Conservation (phyloP, 2,113 vertebrate genomes). For the Cyprinodon variegatus region DNA sequence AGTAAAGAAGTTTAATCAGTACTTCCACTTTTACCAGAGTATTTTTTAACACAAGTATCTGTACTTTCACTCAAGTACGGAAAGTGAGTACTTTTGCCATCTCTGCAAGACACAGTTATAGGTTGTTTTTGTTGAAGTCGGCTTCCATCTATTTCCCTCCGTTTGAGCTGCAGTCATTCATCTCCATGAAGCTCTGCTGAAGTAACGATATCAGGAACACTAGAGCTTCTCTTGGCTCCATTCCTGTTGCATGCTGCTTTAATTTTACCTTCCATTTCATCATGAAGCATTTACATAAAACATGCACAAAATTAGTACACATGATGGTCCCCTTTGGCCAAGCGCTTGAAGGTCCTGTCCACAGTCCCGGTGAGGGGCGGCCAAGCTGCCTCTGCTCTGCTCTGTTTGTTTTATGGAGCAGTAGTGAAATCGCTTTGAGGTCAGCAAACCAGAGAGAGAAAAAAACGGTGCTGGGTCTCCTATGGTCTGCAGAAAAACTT, state of each 20-base stretch:
- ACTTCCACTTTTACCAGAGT: too few species aligned
- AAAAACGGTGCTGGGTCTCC: conserved; percentile 61
- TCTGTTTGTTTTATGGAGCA: conserved; percentile 81
- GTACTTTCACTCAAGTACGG: too few species aligned
- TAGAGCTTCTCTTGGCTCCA: conserved; percentile 66
- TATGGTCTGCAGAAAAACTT: conserved; percentile 52
- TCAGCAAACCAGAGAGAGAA: conserved; percentile 58
- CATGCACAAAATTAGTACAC: conserved; percentile 53
- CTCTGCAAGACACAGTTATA: not conserved
- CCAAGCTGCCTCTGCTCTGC: conserved; percentile 78
- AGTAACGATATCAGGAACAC: conserved; percentile 55
- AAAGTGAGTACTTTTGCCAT: too few species aligned
- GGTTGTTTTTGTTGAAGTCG: conserved; percentile 39
- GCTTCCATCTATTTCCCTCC: conserved; percentile 26
- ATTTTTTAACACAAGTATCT: too few species aligned
- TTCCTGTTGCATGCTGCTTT: conserved; percentile 67
- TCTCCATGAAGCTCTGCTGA: conserved; percentile 43
- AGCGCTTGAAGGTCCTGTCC: conserved; percentile 70
- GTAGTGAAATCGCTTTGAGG: conserved; percentile 67
- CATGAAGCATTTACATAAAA: conserved; percentile 64
- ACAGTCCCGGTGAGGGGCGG: conserved; percentile 68
- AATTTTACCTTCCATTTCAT: conserved; percentile 64
- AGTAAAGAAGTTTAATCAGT: too few species aligned
- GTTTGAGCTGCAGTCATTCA: conserved; percentile 56
- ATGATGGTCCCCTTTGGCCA: conserved; percentile 71